These are phyloP conservation scores for Hylaeus volcanicus DNA, from an alignment of 1,140 invertebrate genomes.

Conservation along the genomic window DNA sequence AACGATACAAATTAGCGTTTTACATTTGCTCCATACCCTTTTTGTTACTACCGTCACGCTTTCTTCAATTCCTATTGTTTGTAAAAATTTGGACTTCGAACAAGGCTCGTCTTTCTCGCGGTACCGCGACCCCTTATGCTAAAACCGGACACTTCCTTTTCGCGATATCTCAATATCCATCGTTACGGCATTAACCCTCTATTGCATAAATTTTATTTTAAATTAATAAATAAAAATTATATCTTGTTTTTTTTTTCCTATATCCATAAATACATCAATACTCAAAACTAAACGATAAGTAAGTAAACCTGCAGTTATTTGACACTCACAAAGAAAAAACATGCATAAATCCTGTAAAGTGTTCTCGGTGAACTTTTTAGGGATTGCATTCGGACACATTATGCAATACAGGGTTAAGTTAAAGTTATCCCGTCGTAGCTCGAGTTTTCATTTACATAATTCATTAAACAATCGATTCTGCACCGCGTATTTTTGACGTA, in stretches of 20 bases:
- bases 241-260: too few species aligned
- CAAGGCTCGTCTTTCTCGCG: conserved; percentile 21
- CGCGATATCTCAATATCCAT: conserved; percentile 15
- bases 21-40: conserved; percentile 24
- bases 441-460: conserved; percentile 4
- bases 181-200: conserved; percentile 4
- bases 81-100: conserved; percentile 48
- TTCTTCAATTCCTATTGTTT: conserved; percentile 42
- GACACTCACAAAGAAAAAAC: too few species aligned
- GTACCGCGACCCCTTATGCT: conserved; percentile 12
- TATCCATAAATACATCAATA: too few species aligned
- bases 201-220: too few species aligned
- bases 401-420: conserved; percentile 1
- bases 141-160: background rate
- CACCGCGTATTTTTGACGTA: background rate
- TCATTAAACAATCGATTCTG: background rate
- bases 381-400: too few species aligned
- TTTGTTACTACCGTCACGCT: conserved; percentile 41
- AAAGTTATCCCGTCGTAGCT: conserved; percentile 22
- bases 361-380: too few species aligned
- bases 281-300: too few species aligned
- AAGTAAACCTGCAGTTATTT: too few species aligned
- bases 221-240: too few species aligned
- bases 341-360: too few species aligned
- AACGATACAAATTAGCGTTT: conserved; percentile 64